Evolutionary conservation across 2,888 invertebrate species (phyloP).

Genomic region (Cataglyphis cursor): DNA sequence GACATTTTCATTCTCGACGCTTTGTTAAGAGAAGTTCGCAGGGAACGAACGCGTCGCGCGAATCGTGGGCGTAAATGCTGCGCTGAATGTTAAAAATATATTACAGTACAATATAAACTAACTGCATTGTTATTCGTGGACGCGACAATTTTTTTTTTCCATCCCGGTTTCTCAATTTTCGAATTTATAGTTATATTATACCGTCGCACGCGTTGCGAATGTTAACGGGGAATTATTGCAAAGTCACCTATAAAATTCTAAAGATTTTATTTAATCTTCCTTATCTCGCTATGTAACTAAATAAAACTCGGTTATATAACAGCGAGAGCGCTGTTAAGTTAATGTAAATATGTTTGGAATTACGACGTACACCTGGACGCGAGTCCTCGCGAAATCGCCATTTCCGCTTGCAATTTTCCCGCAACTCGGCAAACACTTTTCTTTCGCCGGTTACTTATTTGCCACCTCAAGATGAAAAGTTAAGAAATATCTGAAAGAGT

Average conservation of each 20-base stretch:
- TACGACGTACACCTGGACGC: constrained; percentile 29
- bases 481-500: constrained; percentile 49
- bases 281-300: constrained; percentile 29
- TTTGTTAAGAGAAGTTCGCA: neutral
- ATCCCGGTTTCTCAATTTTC: constrained; percentile 13
- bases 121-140: constrained; percentile 33
- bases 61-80: neutral
- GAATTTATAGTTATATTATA: constrained; percentile 21
- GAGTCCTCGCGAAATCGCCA: constrained; percentile 42
- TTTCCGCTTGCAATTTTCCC: constrained; percentile 50
- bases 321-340: constrained; percentile 35
- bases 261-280: constrained; percentile 44
- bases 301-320: constrained; percentile 37
- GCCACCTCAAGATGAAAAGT: constrained; percentile 39
- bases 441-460: constrained; percentile 19
- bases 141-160: neutral
- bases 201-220: constrained; percentile 5
- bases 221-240: constrained; percentile 23
- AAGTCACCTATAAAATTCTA: constrained; percentile 24
- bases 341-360: constrained; percentile 50
- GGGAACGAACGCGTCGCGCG: neutral
- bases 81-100: constrained; percentile 37
- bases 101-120: constrained; percentile 25
- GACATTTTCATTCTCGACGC: constrained; percentile 1
- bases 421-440: constrained; percentile 9